A percentile compares a stretch with the other conserved stretches of the same genome.
Evolutionary conservation across 1,140 invertebrate genomes (phyloP).

Genomic region (Aleiodes sp.): DNA sequence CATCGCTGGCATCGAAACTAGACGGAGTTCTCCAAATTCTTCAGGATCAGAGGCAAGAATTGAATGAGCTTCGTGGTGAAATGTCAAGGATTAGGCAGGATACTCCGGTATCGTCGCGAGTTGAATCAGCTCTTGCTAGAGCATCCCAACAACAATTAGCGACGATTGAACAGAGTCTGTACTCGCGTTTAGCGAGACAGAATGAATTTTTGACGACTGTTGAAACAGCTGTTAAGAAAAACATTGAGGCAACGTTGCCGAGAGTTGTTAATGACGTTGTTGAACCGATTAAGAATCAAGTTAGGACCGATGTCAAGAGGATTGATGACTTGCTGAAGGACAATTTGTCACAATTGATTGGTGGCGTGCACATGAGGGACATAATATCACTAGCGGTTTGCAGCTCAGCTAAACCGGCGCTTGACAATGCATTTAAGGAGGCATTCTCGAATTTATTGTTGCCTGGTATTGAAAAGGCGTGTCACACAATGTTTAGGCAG

Average conservation of each 20-base stretch:
- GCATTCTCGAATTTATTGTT: constrained; percentile 78
- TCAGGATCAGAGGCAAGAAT: constrained; percentile 54
- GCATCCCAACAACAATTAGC: constrained; percentile 57
- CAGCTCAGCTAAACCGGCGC: constrained; percentile 71
- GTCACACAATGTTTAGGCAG: constrained; percentile 86
- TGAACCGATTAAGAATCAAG: constrained; percentile 77
- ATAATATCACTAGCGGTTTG: constrained; percentile 74
- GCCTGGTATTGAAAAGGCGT: constrained; percentile 86
- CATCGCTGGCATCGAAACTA: constrained; percentile 51
- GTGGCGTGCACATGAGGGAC: constrained; percentile 80
- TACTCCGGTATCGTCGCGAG: constrained; percentile 49
- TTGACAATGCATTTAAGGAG: constrained; percentile 78
- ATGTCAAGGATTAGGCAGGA: constrained; percentile 56
- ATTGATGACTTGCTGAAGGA: constrained; percentile 83
- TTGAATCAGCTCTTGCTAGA: constrained; percentile 55
- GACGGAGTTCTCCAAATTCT: constrained; percentile 51
- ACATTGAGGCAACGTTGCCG: constrained; percentile 73
- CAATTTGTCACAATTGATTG: constrained; percentile 80
- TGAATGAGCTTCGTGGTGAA: constrained; percentile 56
- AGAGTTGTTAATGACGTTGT: constrained; percentile 70
- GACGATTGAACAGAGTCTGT: constrained; percentile 63
- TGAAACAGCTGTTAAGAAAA: constrained; percentile 75
- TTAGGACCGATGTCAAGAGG: constrained; percentile 77
- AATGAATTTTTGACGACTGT: constrained; percentile 65
- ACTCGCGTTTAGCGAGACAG: constrained; percentile 62